Base-by-base conservation (phyloP, 2,797 vertebrate species). In the Bovichtus diacanthus region DNA sequence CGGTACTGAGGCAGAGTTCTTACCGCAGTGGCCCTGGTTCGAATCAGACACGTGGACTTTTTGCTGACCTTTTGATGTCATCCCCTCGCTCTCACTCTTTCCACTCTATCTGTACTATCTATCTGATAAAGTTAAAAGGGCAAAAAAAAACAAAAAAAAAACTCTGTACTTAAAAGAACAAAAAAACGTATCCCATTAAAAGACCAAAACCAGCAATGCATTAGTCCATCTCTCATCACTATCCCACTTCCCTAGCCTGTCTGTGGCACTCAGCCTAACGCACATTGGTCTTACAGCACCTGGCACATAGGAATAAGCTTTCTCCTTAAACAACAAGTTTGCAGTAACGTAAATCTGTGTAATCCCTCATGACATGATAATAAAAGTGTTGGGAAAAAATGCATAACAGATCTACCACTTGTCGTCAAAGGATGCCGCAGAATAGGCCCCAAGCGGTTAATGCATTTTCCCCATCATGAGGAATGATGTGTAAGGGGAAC, bases 331-430 rank as follows among this genome's bases (percentile, higher is more conserved):
- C 23, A 18, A 13, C 34, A 41, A 4, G 23, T 63, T 60, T 63
- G 38, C 1, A 11, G 11, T 31, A 41, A 43, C 16, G 11, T 63
- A 72, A 46, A 21, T 58, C 23, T 58, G 25, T 38, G 3, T 12
- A 31, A 62, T 75, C 50, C 9, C 46, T 51, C 13, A 13, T 53
- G 39, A 39, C 25, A 21, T 19, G 34, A 56, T 36, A 46, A 13
- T n/a, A 39, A 34, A 19, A 43, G 31, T 9, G 46, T 9, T 76
- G 61, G 60, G n/a, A n/a, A 63, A 59, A 84, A 60, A 74, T 27
- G 11, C 39, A 39, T 6, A 44, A 46, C 18, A 54, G 10, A 23
- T 47, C 27, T 25, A 9, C 39, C 9, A 5, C 16, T 58, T 15
- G 11, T 44, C 75, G 44, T 73, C 15, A 70, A 56, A 77, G 5